phyloP scores from a whole-genome alignment of 2,888 invertebrate genomes.

The Phorcus lineatus region DNA sequence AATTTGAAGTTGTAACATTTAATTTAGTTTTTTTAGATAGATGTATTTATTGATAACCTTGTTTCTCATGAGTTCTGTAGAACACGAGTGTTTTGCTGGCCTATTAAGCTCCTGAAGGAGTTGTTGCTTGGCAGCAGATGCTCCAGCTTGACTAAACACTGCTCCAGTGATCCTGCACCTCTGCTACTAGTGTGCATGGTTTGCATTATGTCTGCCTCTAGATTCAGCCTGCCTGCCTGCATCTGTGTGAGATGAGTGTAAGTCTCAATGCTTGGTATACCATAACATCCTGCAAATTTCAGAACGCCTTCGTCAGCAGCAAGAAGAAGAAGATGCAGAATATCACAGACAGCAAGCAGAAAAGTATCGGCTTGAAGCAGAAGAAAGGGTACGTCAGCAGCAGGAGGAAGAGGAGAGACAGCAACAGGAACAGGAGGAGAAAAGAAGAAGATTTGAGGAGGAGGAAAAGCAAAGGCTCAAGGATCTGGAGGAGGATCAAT shows the following conservation, averaged over 20 bases:
- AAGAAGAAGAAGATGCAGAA: background rate
- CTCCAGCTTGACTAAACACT: background rate
- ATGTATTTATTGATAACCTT: background rate
- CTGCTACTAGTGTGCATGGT: conserved; percentile 19
- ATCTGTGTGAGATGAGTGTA: conserved; percentile 3
- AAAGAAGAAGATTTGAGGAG: background rate
- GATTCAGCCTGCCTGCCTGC: conserved; percentile 1
- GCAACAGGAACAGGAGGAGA: background rate
- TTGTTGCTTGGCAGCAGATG: background rate
- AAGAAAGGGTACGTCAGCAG: background rate
- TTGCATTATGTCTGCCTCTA: conserved; percentile 16
- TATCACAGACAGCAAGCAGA: background rate
- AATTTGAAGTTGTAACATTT: conserved; percentile 9
- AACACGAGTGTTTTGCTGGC: background rate
- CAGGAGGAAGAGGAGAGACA: background rate
- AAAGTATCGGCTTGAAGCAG: conserved; percentile 6
- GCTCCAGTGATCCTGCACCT: background rate
- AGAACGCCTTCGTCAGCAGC: background rate
- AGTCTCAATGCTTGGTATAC: conserved; percentile 23
- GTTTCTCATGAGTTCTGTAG: conserved; percentile 10
- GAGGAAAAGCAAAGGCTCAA: background rate
- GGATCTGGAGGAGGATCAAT: background rate
- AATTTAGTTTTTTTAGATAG: conserved; percentile 2
- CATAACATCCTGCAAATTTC: conserved; percentile 27
- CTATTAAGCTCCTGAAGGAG: background rate